Evolutionary conservation across 2,797 vertebrate species (phyloP), one percentile per base, ranked within the genome.

Genomic region (Vultur gryphus): DNA sequence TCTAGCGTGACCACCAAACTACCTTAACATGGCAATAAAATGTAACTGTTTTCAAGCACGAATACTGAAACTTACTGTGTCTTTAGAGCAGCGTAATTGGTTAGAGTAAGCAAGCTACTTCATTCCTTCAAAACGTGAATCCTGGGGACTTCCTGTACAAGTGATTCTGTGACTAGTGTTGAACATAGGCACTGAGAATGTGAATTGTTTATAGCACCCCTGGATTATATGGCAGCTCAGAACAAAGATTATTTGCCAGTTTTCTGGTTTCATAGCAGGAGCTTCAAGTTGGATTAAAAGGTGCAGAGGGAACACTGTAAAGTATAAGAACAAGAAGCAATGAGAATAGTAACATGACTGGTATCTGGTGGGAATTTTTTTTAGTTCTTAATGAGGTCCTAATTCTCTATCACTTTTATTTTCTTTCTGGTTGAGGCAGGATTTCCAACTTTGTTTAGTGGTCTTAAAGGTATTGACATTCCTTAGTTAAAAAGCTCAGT

Each of bases 1-100:
- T 82, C 55, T 67, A 35, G 70, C 4, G 1, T 89, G 55, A 78
- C 29, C 84, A 71, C 7, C 7, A 52, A 66, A 37, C 78, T 67
- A 46, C 84, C 79, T 78, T 75, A 69, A 81, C 75, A 65, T 4
- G 6, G 92, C 90, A 96, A 97, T 87, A 95, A 87, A 91, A 61
- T 49, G 43, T 77, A 33, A 61, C 65, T 85, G 59, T 80, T 85
- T 78, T 28, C 59, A 48, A 87, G 79, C 81, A 82, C 1, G 19
- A 75, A 29, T 37, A 54, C 79, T 80, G 81, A 67, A 62, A 77
- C 24, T 48, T 7, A 1, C 85, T 82, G 58, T 64, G 84, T 83
- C 28, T 77, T 87, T 24, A 37, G 84, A 87, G 81, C 92, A 90
- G 80, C 59, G 25, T 26, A 28, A 23, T 11, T 90, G 59, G 43